Evolutionary conservation across 2,888 invertebrate species (phyloP), one percentile per base, ranked within the genome.

Genomic region (Heliconius cydno): DNA sequence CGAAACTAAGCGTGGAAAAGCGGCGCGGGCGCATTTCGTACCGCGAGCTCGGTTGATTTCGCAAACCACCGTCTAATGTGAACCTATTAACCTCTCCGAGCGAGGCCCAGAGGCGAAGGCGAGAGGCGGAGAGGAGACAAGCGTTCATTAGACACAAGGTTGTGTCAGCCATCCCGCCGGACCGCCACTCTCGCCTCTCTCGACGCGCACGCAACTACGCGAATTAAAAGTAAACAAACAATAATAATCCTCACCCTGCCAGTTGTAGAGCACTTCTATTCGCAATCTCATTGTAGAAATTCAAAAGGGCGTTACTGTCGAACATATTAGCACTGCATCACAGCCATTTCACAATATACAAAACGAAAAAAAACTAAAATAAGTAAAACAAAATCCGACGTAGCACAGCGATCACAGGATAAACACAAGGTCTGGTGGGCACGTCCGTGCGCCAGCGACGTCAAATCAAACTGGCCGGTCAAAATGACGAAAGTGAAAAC

Each of bases 401-500:
- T 12, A 68, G 41, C 92, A 92, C 90, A 91, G 89, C 91, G 92
- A 92, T 92, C 94, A 92, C 94, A 93, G 94, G 94, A 93, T 92
- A 90, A 90, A 87, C 93, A 92, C 92, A 92, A 90, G 90, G 92
- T 89, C 90, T 91, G 90, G 90, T 91, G 92, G 91, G 90, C 94
- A 94, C 94, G 94, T 93, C 94, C 92, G 94, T 92, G 92, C 94
- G 94, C 94, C 90, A 92, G 94, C 94, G 93, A 91, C 94, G 94
- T 92, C 92, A 93, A 93, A 92, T 92, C 92, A 92, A 93, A 94
- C 95, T 94, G 94, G 94, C 92, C 92, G 94, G 94, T 94, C 94
- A 94, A 94, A 94, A 94, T 94, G 94, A 94, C 94, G 94, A 94
- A 95, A 94, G 95, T 94, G 94, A 94, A 95, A 94, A 95, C 94